Percentiles rank a stretch among this genome's conserved stretches.
Evolutionary conservation across 2,113 vertebrate genomes (phyloP).

Genomic region (Grantiella picta): DNA sequence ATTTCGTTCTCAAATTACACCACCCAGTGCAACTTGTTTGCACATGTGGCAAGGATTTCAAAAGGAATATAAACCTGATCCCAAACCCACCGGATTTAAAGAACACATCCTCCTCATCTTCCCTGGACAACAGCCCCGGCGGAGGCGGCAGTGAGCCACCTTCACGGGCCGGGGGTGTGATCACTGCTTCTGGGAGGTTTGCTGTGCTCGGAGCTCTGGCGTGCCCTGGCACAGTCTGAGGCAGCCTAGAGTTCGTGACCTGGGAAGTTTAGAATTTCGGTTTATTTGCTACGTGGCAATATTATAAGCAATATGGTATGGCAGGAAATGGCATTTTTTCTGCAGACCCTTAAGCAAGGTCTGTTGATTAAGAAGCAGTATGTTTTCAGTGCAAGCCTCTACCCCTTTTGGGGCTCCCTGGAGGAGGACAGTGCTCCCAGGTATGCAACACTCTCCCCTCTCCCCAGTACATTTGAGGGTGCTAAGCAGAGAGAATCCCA

Average conservation of each 20-base stretch:
- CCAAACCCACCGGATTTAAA: neutral
- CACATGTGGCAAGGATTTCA: neutral
- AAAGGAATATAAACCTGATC: neutral
- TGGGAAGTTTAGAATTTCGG: neutral
- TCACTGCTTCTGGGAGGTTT: neutral
- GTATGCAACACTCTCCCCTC: fast-evolving
- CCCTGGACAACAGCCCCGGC: fast-evolving
- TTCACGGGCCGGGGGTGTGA: neutral
- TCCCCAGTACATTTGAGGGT: neutral
- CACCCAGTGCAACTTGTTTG: slow-evolving; percentile 45
- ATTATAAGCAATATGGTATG: neutral
- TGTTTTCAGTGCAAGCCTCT: neutral
- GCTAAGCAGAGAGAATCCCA: neutral
- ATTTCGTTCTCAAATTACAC: slow-evolving; percentile 50
- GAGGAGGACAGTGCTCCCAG: neutral
- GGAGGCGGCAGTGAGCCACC: neutral
- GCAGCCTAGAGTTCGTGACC: neutral
- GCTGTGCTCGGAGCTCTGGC: neutral
- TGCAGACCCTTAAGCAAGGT: neutral
- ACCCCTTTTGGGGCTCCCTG: neutral
- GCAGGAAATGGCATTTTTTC: neutral
- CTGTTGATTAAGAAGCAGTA: neutral
- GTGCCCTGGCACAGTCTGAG: neutral
- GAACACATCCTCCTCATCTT: neutral
- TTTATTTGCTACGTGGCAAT: neutral